Evolutionary conservation across 1,140 invertebrate genomes (phyloP).

Genomic region (Micrasema longulum): DNA sequence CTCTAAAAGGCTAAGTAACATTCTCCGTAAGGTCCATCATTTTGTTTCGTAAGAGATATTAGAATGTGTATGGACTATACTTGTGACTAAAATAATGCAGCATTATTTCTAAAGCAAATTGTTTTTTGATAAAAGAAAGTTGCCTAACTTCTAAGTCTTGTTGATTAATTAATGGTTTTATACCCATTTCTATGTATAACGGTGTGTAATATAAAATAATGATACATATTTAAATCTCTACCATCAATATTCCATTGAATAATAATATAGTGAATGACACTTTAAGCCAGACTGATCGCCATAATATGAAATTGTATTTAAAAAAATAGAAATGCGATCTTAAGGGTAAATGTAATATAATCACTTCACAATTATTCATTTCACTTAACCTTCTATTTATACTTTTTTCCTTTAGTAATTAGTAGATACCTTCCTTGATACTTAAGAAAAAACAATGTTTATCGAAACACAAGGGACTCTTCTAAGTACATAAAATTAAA

Average conservation of each 20-base stretch:
- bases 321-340: slow-evolving; percentile 50
- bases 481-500: slow-evolving; percentile 32
- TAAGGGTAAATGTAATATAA: slow-evolving; percentile 44
- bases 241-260: slow-evolving; percentile 28
- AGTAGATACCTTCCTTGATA: slow-evolving; percentile 30
- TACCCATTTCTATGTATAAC: slow-evolving; percentile 50
- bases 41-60: background rate
- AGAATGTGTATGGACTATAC: background rate
- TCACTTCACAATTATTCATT: slow-evolving; percentile 27
- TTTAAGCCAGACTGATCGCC: slow-evolving; percentile 52
- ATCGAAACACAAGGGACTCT: slow-evolving; percentile 40
- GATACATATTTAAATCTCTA: slow-evolving; percentile 33
- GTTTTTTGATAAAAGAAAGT: slow-evolving; percentile 38
- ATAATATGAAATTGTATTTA: slow-evolving; percentile 46
- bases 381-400: slow-evolving; percentile 31
- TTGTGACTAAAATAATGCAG: slow-evolving; percentile 34
- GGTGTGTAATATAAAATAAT: slow-evolving; percentile 29
- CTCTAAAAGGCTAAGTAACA: slow-evolving; percentile 8
- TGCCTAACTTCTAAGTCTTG: slow-evolving; percentile 53
- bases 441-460: slow-evolving; percentile 30
- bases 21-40: slow-evolving; percentile 18
- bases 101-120: slow-evolving; percentile 41
- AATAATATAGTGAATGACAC: slow-evolving; percentile 35
- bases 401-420: slow-evolving; percentile 40
- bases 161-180: slow-evolving; percentile 53